A percentile compares a stretch with the other conserved stretches of the same genome.
Evolutionary conservation across 2,888 invertebrate species (phyloP).

Genomic region (Pelosia muscerda): DNA sequence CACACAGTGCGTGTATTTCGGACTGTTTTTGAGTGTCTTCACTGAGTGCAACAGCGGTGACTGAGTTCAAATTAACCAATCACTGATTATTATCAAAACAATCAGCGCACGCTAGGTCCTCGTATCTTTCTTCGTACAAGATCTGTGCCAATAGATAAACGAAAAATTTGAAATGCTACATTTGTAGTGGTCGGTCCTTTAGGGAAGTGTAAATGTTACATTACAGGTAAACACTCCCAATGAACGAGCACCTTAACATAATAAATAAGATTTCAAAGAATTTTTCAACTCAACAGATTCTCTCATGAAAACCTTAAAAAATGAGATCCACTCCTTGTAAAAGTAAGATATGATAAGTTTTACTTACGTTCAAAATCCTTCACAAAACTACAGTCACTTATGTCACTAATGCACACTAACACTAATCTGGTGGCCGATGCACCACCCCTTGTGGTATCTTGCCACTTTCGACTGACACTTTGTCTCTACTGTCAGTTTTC

Average conservation of each 20-base stretch:
- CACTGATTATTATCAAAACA: no score
- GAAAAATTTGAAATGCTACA: no score
- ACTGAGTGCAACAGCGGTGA: no score
- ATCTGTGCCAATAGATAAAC: no score
- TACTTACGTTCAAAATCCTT: constrained; percentile 49
- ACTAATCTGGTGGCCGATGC: constrained; percentile 77
- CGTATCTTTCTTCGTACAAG: no score
- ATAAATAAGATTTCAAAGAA: constrained; percentile 17
- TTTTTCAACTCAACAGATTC: constrained; percentile 17
- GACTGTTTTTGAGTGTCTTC: no score
- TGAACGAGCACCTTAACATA: background rate
- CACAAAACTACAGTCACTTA: constrained; percentile 45
- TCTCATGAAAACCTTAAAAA: constrained; percentile 34
- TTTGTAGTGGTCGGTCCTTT: no score
- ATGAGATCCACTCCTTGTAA: constrained; percentile 44
- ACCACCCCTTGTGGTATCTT: constrained; percentile 68
- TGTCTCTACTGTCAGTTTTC: constrained; percentile 45
- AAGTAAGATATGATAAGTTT: constrained; percentile 29
- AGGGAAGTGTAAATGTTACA: no score
- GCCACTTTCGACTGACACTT: constrained; percentile 53
- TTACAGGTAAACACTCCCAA: no score
- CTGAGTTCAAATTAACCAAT: no score
- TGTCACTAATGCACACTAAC: constrained; percentile 20
- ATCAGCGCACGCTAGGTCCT: no score
- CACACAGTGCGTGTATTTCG: no score